Base-by-base conservation (phyloP, 2,888 invertebrate species). In the Sarcophaga variegata region DNA sequence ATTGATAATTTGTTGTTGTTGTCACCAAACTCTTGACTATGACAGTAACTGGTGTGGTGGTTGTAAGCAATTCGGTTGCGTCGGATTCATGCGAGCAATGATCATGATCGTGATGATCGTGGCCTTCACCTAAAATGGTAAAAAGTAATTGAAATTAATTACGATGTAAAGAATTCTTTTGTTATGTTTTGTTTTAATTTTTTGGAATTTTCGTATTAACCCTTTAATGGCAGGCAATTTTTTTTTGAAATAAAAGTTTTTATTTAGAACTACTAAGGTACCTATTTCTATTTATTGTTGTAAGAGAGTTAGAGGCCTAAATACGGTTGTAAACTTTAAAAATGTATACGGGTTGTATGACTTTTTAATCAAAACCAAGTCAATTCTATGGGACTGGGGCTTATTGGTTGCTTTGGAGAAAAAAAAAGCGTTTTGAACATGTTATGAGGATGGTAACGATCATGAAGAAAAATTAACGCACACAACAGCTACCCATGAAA, bases 101-200 rank as follows among this genome's bases (percentile, higher is more conserved):
- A 25, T 69, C 74, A 17, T 81, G 81, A 11, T 54, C 69, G n/a
- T 81, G 69, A 27, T 82, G 70, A 25, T 60, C 64, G 60, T 82
- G 82, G 17, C 81, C 83, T 59, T 70, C 86, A 74, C 84, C 86
- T 87, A 20, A 74, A 83, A 82, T 45, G 37, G 22, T 63, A 14
- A 62, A 2, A 72, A 22, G 10, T 27, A 71, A 79, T 60, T 45
- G 4, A 63, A 25, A 27, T 59, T 72, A 12, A 72, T 17, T 25
- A 12, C 6, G 0, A 2, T 2, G 8, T 37, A 10, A 37, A 37
- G 37, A 37, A 37, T 10, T 37, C 37, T 37, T 37, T 37, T 37
- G 37, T 37, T 37, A 37, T 37, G 37, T 37, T 37, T 10, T 37
- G 37, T 37, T 37, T 37, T 12, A 20, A 2, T 63, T n/a, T n/a